Evolutionary conservation across 2,113 vertebrate genomes (phyloP).

Genomic region (Pelusios castaneus): DNA sequence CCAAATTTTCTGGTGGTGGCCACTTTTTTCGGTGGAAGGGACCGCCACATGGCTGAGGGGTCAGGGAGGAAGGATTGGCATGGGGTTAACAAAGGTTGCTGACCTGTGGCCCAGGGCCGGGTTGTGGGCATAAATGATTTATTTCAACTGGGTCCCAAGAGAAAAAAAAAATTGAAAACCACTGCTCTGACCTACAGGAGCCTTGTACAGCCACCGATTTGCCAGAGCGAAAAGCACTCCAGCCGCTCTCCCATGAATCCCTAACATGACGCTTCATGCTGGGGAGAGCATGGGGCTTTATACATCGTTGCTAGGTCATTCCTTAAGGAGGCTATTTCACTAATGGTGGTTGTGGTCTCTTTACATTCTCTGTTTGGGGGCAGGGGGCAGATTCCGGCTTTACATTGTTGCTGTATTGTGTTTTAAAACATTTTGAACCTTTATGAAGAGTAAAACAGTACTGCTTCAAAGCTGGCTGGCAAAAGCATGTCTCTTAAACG

Average conservation of each 20-base stretch:
- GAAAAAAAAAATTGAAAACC: no score
- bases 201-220: neutral
- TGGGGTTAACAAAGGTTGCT: no score
- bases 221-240: neutral
- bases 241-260: neutral
- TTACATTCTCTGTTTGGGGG: rapidly evolving
- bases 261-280: rapidly evolving
- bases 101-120: no score
- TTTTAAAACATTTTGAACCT: neutral
- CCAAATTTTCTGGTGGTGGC: no score
- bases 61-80: no score
- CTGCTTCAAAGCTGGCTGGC: neutral
- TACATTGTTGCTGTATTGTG: rapidly evolving
- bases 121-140: no score
- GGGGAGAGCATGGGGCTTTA: rapidly evolving
- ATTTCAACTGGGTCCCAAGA: no score
- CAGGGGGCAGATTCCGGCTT: neutral
- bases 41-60: no score
- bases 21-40: no score
- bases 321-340: neutral
- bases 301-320: neutral
- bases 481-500: neutral
- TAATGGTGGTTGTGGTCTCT: neutral
- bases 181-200: neutral
- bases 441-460: neutral